phyloP scores from a whole-genome alignment of 1,140 invertebrate genomes.

The Trichomalopsis sarcophagae region DNA sequence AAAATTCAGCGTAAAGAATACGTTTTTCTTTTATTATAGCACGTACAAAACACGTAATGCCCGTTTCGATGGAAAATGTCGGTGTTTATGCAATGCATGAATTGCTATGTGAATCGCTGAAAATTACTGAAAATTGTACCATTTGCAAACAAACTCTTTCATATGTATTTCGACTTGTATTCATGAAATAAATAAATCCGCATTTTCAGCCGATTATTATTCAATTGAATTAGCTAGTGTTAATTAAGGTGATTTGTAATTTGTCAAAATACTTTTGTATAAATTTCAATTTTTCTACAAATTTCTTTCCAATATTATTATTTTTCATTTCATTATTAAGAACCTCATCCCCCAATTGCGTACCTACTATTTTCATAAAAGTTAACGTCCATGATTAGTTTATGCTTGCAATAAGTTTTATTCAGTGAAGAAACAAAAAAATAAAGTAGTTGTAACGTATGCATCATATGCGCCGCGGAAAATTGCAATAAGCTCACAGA shows the following conservation, averaged over 20 bases:
- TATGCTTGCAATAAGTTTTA: too few relatives aligned
- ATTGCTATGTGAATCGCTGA: not conserved
- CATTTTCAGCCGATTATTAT: not conserved
- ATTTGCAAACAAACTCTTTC: not conserved
- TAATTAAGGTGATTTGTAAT: slow-evolving; percentile 43
- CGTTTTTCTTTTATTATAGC: slow-evolving; percentile 10
- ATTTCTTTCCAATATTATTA: slow-evolving; percentile 12
- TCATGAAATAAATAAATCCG: too few relatives aligned
- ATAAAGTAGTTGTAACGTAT: not conserved
- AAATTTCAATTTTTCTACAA: slow-evolving; percentile 46
- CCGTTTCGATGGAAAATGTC: not conserved
- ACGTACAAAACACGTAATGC: not conserved
- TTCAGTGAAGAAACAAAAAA: not conserved
- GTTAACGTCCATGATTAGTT: not conserved
- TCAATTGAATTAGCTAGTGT: slow-evolving; percentile 9
- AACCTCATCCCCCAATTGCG: not conserved
- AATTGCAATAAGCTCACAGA: slow-evolving; percentile 11
- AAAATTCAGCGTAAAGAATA: not conserved
- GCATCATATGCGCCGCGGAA: not conserved
- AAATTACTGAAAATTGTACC: too few relatives aligned
- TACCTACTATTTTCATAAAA: not conserved
- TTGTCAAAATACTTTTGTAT: slow-evolving; percentile 34
- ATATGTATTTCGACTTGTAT: too few relatives aligned
- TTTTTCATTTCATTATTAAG: not conserved
- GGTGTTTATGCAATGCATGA: not conserved